Evolutionary conservation across 2,888 invertebrate species (phyloP).

Genomic region (Eulithis prunata): DNA sequence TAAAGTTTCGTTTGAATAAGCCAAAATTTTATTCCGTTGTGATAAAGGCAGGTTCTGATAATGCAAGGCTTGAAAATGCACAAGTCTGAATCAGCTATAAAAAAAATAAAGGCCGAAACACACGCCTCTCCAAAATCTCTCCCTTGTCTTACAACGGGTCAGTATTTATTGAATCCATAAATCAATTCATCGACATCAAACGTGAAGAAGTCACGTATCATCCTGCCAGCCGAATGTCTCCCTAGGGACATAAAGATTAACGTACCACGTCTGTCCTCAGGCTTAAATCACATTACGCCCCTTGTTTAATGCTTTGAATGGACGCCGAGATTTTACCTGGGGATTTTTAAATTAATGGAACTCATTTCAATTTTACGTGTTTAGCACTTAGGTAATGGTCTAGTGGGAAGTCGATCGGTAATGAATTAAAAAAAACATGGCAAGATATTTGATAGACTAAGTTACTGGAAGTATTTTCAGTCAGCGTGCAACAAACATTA

Average conservation of each 20-base stretch:
- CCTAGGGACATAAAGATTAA: constrained; percentile 76
- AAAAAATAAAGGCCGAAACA: neutral
- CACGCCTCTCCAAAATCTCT: neutral
- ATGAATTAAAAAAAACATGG: neutral
- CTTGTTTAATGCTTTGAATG: constrained; percentile 70
- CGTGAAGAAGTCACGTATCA: constrained; percentile 70
- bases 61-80: neutral
- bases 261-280: constrained; percentile 72
- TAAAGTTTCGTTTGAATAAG: too few species aligned
- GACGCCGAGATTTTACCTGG: constrained; percentile 59
- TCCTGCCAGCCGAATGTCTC: constrained; percentile 61
- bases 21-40: too few species aligned
- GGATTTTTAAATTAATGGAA: constrained; percentile 38
- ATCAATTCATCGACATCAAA: constrained; percentile 58
- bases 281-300: constrained; percentile 78
- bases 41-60: too few species aligned
- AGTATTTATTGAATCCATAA: constrained; percentile 43
- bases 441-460: neutral
- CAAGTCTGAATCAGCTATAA: neutral
- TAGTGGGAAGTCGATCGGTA: neutral
- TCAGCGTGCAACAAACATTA: too few species aligned
- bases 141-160: constrained; percentile 35
- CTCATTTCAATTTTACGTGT: constrained; percentile 10
- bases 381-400: neutral
- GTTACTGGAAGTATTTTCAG: neutral